Evolutionary conservation across 2,888 invertebrate species (phyloP).

Genomic region (Capitulum mitella): DNA sequence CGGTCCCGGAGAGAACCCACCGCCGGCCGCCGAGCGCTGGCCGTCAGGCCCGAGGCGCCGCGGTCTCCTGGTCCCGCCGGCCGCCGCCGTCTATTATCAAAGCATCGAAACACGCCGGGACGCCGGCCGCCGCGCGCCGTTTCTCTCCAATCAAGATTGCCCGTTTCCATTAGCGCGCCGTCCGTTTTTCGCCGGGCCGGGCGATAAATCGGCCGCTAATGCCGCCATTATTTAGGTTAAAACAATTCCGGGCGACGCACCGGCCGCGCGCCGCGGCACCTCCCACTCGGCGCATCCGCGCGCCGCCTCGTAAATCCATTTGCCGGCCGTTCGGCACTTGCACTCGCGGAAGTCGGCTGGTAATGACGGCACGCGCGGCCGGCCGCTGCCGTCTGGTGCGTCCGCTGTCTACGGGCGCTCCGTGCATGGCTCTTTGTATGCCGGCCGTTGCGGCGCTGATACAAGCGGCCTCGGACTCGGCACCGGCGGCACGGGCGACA

Average conservation of each 20-base stretch:
- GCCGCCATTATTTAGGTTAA: neutral
- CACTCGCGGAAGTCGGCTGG: neutral
- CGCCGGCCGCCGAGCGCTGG: too few relatives aligned
- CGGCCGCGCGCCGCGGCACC: neutral
- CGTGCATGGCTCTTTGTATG: neutral
- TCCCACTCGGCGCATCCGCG: neutral
- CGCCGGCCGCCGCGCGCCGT: neutral
- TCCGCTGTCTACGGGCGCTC: neutral
- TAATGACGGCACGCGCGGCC: neutral
- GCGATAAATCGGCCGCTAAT: conserved; percentile 10
- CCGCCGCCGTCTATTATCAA: neutral
- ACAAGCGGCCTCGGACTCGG: too few relatives aligned
- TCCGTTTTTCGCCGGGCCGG: neutral
- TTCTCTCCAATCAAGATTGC: conserved; percentile 16
- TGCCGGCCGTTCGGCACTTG: neutral
- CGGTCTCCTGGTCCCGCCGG: neutral
- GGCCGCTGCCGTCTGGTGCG: neutral
- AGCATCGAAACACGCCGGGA: neutral
- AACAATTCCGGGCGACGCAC: neutral
- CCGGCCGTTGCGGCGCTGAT: neutral
- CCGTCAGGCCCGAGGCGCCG: too few relatives aligned
- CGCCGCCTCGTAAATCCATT: neutral
- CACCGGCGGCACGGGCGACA: too few relatives aligned
- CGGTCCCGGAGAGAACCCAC: too few relatives aligned
- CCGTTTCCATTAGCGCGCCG: neutral